Conservation (phyloP, 2,113 vertebrate species). For the Scophthalmus maximus region DNA sequence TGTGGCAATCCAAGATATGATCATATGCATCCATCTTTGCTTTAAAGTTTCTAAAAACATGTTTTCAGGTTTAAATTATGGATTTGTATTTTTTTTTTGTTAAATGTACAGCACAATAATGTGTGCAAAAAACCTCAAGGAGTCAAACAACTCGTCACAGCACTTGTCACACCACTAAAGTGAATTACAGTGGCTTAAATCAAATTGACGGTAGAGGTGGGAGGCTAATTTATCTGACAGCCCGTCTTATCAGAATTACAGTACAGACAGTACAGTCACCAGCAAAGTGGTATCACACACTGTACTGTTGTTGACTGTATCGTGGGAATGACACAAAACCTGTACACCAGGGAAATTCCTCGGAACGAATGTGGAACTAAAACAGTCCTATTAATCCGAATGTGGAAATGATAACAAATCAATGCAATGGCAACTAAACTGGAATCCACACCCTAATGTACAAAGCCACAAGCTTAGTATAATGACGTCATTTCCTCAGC, state of each 20-base stretch:
- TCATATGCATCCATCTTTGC: no score
- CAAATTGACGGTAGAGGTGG: not conserved
- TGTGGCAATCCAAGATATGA: not conserved
- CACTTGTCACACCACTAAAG: conserved; percentile 32
- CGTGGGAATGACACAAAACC: conserved; percentile 9
- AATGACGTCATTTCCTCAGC: conserved; percentile 23
- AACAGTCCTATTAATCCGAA: conserved; percentile 4
- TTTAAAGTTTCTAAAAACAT: no score
- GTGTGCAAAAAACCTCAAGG: no score
- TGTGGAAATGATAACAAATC: conserved; percentile 19
- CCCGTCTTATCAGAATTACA: no score
- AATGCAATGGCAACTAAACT: conserved; percentile 4
- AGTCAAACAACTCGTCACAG: conserved; percentile 23
- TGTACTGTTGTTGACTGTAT: not conserved
- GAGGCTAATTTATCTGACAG: no score
- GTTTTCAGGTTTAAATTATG: no score
- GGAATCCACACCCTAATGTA: conserved; percentile 10
- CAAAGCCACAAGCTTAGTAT: conserved; percentile 21
- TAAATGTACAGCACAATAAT: not conserved
- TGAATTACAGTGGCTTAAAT: conserved; percentile 37
- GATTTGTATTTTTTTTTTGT: not conserved
- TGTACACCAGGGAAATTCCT: conserved; percentile 36
- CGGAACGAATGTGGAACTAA: conserved; percentile 19
- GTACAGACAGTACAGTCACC: not conserved
- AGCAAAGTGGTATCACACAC: not conserved